Conservation (phyloP, 2,113 vertebrate species). For the Machaerirhynchus nigripectus region DNA sequence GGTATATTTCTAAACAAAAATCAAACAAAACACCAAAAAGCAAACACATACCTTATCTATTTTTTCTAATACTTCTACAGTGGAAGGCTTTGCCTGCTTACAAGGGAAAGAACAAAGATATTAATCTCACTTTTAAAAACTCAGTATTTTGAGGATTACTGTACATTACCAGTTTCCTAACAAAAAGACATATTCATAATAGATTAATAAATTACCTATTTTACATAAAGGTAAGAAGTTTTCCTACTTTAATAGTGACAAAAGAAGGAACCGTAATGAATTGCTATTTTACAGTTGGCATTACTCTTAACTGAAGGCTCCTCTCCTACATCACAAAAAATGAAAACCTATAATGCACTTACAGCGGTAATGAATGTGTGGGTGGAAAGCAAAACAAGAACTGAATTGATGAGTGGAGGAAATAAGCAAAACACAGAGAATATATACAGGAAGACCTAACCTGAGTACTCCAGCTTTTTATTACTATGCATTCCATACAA, state of each 20-base stretch:
- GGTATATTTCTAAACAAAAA: not conserved
- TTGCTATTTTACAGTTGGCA: not conserved
- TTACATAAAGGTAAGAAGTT: not conserved
- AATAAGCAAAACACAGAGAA: not conserved
- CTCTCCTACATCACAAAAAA: not conserved
- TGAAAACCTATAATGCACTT: not conserved
- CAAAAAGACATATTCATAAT: not conserved
- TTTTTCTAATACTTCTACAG: conserved; percentile 92
- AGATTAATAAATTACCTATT: not conserved
- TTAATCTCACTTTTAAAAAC: not conserved
- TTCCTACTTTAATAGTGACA: not conserved
- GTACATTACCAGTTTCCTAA: not conserved
- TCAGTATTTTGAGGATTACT: not conserved
- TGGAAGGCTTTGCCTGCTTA: conserved; percentile 89
- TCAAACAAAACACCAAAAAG: not conserved
- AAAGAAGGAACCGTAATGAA: not conserved
- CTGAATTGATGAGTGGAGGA: not conserved
- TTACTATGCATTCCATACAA: not conserved
- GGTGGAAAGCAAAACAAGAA: not conserved
- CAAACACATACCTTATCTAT: conserved; percentile 90
- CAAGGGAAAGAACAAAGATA: conserved; percentile 19
- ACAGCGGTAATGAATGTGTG: not conserved
- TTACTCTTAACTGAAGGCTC: not conserved
- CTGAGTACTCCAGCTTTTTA: not conserved
- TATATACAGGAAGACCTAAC: not conserved